Evolutionary conservation across 2,797 vertebrate genomes (phyloP).

Genomic region (Odontamblyopus rebecca): DNA sequence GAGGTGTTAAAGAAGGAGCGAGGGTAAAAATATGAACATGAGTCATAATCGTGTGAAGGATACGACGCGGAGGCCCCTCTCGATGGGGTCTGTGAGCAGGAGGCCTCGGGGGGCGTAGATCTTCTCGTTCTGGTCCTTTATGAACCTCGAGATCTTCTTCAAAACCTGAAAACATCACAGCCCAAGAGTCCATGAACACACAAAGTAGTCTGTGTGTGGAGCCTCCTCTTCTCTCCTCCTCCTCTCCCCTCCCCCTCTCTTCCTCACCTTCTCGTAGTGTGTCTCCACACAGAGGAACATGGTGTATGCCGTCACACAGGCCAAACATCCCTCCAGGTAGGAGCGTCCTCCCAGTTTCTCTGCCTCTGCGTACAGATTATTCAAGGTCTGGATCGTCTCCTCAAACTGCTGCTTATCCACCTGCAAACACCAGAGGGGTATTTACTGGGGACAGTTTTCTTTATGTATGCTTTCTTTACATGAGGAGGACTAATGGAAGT

Average conservation of each 20-base stretch:
- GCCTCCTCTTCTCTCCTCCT: background rate
- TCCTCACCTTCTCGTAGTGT: constrained; percentile 1
- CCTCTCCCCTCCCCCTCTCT: background rate
- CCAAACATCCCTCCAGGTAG: constrained; percentile 92
- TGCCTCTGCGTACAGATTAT: constrained; percentile 94
- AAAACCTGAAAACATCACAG: constrained; percentile 79
- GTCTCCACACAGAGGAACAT: constrained; percentile 89
- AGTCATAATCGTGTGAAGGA: constrained; percentile 69
- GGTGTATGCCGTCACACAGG: constrained; percentile 93
- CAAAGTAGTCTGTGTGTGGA: too few species aligned
- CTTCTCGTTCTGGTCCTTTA: constrained; percentile 99
- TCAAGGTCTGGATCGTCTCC: constrained; percentile 91
- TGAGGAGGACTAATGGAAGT: too few species aligned
- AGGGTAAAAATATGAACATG: too few species aligned
- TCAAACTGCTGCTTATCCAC: constrained; percentile 82
- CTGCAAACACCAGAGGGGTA: too few species aligned
- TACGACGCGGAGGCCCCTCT: constrained; percentile 96
- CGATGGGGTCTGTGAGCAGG: constrained; percentile 94
- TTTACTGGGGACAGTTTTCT: too few species aligned
- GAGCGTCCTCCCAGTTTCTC: constrained; percentile 94
- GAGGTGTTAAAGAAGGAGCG: too few species aligned
- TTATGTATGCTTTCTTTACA: too few species aligned
- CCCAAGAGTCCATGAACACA: too few species aligned
- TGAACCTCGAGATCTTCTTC: constrained; percentile 95
- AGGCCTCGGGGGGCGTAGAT: constrained; percentile 93